Conservation (phyloP, 2,797 vertebrate genomes). For the Clarias pachynema region DNA sequence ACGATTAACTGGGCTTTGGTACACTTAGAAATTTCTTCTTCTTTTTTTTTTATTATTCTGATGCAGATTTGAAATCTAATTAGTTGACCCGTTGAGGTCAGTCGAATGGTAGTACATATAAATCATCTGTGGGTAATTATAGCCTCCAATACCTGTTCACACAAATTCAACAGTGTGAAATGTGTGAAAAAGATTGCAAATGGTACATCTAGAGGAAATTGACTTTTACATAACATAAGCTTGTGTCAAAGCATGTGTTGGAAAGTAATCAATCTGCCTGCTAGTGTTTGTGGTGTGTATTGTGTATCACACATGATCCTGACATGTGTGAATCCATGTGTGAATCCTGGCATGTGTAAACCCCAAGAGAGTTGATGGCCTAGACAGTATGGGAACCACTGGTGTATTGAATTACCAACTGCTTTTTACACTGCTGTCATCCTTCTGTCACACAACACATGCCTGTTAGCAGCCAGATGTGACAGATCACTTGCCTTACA, state of each 20-base stretch:
- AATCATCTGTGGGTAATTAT: neutral
- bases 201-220: neutral
- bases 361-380: neutral
- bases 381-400: constrained; percentile 34
- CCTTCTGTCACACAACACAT: constrained; percentile 52
- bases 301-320: neutral
- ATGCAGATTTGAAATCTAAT: neutral
- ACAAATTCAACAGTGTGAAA: neutral
- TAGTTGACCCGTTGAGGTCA: neutral
- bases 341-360: neutral
- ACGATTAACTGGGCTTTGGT: constrained; percentile 17
- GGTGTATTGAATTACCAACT: constrained; percentile 38
- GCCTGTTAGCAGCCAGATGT: constrained; percentile 48
- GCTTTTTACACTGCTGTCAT: constrained; percentile 47
- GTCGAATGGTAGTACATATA: neutral
- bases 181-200: neutral
- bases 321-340: neutral
- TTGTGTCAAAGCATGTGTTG: neutral
- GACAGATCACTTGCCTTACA: neutral
- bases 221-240: neutral
- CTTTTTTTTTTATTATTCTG: neutral
- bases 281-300: constrained; percentile 1
- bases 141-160: neutral
- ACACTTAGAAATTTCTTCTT: neutral
- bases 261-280: neutral